Evolutionary conservation across 2,888 invertebrate genomes (phyloP).

Genomic region (Ectemnius cavifrons): DNA sequence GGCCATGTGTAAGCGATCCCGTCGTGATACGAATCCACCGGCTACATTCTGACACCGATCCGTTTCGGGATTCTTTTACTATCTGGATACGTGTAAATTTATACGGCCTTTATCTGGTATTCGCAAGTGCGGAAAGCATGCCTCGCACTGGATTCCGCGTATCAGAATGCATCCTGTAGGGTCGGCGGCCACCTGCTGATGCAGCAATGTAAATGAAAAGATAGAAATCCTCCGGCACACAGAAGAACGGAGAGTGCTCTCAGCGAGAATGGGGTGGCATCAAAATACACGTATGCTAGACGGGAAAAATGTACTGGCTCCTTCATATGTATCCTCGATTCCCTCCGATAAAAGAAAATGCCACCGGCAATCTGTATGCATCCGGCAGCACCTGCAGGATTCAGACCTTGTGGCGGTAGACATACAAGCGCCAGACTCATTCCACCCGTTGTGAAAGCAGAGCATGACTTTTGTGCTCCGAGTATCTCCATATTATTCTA

Average conservation of each 20-base stretch:
- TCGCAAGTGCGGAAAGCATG: too few relatives aligned
- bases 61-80: too few relatives aligned
- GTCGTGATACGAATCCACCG: too few relatives aligned
- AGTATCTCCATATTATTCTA: constrained; percentile 1
- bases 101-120: too few relatives aligned
- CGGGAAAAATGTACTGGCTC: constrained; percentile 33
- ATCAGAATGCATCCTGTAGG: too few relatives aligned
- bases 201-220: constrained; percentile 15
- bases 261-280: constrained; percentile 19
- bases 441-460: constrained; percentile 15
- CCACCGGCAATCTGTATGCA: constrained; percentile 14
- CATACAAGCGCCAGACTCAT: constrained; percentile 11
- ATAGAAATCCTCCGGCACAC: constrained; percentile 19
- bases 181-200: too few relatives aligned
- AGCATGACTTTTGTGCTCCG: constrained; percentile 10
- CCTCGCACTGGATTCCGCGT: too few relatives aligned
- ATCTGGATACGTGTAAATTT: too few relatives aligned
- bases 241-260: constrained; percentile 15
- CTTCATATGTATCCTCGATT: constrained; percentile 38
- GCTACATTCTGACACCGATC: too few relatives aligned
- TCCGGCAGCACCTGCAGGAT: neutral
- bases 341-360: constrained; percentile 42
- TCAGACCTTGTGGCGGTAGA: neutral
- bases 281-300: constrained; percentile 13
- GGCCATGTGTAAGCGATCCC: too few relatives aligned